These are phyloP conservation scores for Malaclemys terrapin DNA, from an alignment of 2,113 vertebrate genomes.

Conservation along the genomic window DNA sequence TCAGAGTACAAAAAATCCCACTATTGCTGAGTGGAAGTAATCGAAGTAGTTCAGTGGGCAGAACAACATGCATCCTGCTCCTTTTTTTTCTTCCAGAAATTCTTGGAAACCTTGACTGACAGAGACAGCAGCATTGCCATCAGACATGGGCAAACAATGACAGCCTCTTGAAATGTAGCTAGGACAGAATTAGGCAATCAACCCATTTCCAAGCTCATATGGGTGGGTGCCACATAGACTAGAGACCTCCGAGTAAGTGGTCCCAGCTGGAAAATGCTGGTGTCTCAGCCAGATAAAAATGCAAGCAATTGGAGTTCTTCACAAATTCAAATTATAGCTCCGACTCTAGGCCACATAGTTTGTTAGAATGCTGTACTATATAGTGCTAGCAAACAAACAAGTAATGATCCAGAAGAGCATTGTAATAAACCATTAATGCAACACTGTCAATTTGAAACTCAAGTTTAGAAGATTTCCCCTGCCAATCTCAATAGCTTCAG, in stretches of 20 bases:
- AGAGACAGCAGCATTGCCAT: background rate
- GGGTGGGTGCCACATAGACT: background rate
- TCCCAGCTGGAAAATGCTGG: background rate
- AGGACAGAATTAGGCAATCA: background rate
- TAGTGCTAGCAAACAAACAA: background rate
- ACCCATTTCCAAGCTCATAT: background rate
- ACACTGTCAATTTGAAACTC: background rate
- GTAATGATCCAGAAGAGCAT: background rate
- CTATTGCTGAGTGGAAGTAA: background rate
- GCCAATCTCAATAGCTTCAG: background rate
- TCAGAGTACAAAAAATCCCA: background rate
- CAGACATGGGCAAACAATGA: background rate
- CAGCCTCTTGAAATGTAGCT: background rate
- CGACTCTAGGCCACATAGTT: background rate
- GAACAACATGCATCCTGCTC: background rate
- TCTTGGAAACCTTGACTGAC: background rate
- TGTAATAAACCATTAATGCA: background rate
- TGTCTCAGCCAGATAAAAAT: background rate
- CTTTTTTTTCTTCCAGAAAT: fast-evolving
- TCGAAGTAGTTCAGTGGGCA: background rate
- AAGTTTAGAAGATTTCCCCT: background rate
- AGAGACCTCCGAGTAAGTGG: background rate
- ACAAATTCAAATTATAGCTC: background rate
- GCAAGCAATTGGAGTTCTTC: background rate
- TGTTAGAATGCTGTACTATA: background rate